phyloP scores from a whole-genome alignment of 2,888 invertebrate genomes.

The Rotaria socialis region DNA sequence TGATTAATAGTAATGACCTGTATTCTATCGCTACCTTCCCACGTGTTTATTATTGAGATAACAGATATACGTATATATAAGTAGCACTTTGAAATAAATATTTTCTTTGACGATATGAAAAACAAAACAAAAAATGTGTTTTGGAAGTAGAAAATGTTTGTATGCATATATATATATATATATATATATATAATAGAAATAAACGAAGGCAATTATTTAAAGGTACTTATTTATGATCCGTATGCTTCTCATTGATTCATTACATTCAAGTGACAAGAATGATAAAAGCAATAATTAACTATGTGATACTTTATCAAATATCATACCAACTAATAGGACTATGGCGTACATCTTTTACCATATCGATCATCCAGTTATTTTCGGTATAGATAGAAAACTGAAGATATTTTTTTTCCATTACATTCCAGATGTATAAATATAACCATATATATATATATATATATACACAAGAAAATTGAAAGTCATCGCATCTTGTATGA shows the following conservation, averaged over 20 bases:
- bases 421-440: background rate
- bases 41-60: background rate
- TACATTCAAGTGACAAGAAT: background rate
- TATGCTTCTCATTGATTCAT: background rate
- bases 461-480: no score
- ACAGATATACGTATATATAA: background rate
- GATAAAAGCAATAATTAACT: background rate
- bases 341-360: background rate
- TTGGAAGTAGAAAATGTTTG: background rate
- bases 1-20: background rate
- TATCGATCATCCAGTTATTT: background rate
- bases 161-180: background rate
- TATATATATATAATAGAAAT: background rate
- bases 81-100: background rate
- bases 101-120: background rate
- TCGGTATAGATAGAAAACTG: background rate
- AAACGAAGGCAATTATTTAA: background rate
- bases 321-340: background rate
- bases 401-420: background rate
- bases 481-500: background rate
- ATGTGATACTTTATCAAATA: background rate
- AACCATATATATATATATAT: no score
- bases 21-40: background rate
- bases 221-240: background rate
- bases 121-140: no score